Evolutionary conservation across 2,888 invertebrate species (phyloP).

Genomic region (Ormyrus thymus): DNA sequence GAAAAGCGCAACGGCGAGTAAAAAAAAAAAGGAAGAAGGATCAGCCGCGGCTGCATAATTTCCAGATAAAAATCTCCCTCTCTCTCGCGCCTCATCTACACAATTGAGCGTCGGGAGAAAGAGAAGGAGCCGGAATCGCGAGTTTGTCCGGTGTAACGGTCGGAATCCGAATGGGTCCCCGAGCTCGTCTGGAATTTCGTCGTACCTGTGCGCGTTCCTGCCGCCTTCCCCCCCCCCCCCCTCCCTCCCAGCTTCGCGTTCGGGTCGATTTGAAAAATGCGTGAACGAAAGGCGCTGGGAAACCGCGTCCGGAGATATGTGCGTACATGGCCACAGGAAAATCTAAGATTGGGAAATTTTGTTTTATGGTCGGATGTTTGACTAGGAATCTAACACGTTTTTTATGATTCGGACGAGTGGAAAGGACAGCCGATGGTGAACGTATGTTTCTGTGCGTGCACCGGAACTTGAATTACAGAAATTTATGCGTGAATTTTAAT

Average conservation of each 20-base stretch:
- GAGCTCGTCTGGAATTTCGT: constrained; percentile 32
- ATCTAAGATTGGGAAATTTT: too few relatives aligned
- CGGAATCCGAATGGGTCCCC: constrained; percentile 33
- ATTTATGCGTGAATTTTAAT: too few relatives aligned
- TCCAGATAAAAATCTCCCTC: constrained; percentile 36
- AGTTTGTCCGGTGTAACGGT: constrained; percentile 28
- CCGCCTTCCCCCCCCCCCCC: too few relatives aligned
- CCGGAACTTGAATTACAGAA: too few relatives aligned
- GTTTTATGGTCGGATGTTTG: too few relatives aligned
- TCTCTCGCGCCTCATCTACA: constrained; percentile 13
- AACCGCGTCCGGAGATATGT: not conserved
- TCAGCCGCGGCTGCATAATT: constrained; percentile 31
- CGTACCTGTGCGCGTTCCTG: too few relatives aligned
- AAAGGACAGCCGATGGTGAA: too few relatives aligned
- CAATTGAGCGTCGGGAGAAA: not conserved
- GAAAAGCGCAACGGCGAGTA: not conserved
- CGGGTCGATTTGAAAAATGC: not conserved
- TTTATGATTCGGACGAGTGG: too few relatives aligned
- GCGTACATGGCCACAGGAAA: too few relatives aligned
- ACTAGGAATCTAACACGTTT: too few relatives aligned
- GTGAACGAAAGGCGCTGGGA: not conserved
- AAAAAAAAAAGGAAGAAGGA: not conserved
- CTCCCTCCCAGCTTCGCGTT: not conserved
- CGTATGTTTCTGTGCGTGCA: too few relatives aligned
- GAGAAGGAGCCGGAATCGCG: constrained; percentile 39